phyloP scores from a whole-genome alignment of 2,888 invertebrate species.

The Seladonia tumulorum region DNA sequence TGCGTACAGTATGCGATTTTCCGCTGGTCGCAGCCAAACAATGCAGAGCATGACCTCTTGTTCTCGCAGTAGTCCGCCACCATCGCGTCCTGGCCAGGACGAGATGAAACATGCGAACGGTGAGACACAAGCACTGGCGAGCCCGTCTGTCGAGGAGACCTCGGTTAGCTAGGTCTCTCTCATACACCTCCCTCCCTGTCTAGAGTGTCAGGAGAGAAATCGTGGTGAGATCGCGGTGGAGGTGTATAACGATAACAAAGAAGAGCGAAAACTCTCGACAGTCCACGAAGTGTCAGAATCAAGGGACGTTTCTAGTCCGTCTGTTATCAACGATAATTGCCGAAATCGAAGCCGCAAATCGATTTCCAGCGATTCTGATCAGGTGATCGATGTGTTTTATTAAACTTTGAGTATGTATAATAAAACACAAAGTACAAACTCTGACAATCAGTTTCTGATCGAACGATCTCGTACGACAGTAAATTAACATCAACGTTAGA shows the following conservation, averaged over 20 bases:
- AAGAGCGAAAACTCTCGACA: conserved; percentile 68
- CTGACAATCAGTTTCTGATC: conserved; percentile 19
- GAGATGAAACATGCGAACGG: conserved; percentile 79
- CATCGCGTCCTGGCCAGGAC: conserved; percentile 65
- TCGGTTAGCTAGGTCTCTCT: conserved; percentile 81
- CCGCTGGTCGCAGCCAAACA: conserved; percentile 85
- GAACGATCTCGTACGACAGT: background rate
- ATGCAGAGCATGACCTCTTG: conserved; percentile 85
- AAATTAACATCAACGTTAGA: no score
- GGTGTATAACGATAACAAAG: conserved; percentile 69
- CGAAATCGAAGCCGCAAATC: conserved; percentile 53
- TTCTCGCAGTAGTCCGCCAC: conserved; percentile 81
- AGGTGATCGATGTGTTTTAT: conserved; percentile 57
- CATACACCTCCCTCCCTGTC: conserved; percentile 77
- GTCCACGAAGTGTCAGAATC: conserved; percentile 74
- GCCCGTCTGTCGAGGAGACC: conserved; percentile 81
- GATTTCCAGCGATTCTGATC: conserved; percentile 58
- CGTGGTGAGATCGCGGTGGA: conserved; percentile 69
- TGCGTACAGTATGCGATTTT: conserved; percentile 85
- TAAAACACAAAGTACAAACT: background rate
- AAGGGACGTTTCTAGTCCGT: conserved; percentile 62
- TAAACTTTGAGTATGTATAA: background rate
- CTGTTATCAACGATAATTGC: conserved; percentile 50
- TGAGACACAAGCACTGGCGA: conserved; percentile 77
- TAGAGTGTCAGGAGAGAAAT: conserved; percentile 68